Evolutionary conservation across 2,113 vertebrate genomes (phyloP).

Genomic region (Melierax canorus): DNA sequence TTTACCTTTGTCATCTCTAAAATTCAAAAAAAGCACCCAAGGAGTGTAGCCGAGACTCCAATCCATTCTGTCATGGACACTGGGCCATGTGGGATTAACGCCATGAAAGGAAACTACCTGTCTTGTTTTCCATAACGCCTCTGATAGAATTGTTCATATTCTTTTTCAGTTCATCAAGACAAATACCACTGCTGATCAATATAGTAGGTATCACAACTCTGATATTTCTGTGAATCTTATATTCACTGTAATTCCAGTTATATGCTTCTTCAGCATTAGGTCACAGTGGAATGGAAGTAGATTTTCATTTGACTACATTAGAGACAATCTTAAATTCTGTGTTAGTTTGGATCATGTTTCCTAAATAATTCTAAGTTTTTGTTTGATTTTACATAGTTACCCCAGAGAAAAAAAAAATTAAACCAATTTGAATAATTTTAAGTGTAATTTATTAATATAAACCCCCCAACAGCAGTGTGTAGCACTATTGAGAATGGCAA

Average conservation of each 20-base stretch:
- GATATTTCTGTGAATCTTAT: not conserved
- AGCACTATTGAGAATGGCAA: not conserved
- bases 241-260: slow-evolving; percentile 17
- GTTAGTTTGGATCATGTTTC: not conserved
- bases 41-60: not conserved
- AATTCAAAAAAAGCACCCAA: not conserved
- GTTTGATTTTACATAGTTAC: not conserved
- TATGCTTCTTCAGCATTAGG: not conserved
- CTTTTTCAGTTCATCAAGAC: not conserved
- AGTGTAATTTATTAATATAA: slow-evolving; percentile 17
- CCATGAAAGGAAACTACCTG: not conserved
- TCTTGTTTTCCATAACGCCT: not conserved
- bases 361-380: not conserved
- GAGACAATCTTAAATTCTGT: slow-evolving; percentile 11
- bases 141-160: not conserved
- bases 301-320: slow-evolving; percentile 2
- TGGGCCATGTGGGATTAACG: not conserved
- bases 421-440: not conserved
- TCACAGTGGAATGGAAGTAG: not conserved
- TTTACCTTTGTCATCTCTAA: not conserved
- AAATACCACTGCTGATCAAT: not conserved
- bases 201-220: not conserved
- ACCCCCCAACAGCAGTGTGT: not conserved
- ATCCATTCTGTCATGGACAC: not conserved
- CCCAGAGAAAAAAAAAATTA: not conserved